phyloP scores from a whole-genome alignment of 2,888 invertebrate genomes.

The Apamea anceps region DNA sequence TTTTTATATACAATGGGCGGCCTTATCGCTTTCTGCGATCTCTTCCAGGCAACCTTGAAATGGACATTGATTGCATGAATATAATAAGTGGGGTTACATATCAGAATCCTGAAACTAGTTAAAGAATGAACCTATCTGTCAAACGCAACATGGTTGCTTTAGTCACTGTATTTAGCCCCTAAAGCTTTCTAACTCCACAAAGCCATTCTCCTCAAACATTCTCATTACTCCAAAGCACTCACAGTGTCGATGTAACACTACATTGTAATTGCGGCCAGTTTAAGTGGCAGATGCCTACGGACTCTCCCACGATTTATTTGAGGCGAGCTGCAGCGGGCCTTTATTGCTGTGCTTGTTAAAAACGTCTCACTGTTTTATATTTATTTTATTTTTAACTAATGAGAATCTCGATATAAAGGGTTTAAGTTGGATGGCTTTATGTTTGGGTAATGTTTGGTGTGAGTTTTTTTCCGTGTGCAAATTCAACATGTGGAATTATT shows the following conservation, averaged over 20 bases:
- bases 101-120: neutral
- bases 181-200: conserved; percentile 34
- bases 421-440: conserved; percentile 26
- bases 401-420: conserved; percentile 72
- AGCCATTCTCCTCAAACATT: conserved; percentile 35
- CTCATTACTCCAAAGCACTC: conserved; percentile 36
- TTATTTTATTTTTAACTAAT: conserved; percentile 76
- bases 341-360: conserved; percentile 84
- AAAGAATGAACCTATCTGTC: neutral
- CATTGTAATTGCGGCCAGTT: conserved; percentile 75
- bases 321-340: conserved; percentile 77
- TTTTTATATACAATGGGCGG: too few species aligned
- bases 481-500: neutral
- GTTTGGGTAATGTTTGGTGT: neutral
- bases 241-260: conserved; percentile 51
- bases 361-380: conserved; percentile 66
- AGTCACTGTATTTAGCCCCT: conserved; percentile 17
- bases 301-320: conserved; percentile 81
- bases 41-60: too few species aligned
- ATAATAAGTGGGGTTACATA: too few species aligned
- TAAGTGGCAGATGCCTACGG: conserved; percentile 81
- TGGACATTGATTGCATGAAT: too few species aligned
- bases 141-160: conserved; percentile 23
- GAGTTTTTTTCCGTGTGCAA: neutral
- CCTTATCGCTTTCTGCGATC: too few species aligned